Conservation (phyloP, 2,888 invertebrate species). For the Campaea margaritaria region DNA sequence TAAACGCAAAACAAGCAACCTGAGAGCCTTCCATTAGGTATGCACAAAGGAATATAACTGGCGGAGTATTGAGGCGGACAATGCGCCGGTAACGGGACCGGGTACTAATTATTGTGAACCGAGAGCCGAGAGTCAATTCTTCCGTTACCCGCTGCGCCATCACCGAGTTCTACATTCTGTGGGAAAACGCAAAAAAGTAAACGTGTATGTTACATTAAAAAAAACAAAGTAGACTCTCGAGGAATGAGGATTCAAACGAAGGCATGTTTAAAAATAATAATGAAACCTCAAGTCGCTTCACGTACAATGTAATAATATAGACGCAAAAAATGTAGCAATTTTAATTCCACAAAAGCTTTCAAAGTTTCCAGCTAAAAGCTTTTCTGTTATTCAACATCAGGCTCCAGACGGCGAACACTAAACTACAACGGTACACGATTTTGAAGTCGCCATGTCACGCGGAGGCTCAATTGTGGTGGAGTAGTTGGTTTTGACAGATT, state of each 20-base stretch:
- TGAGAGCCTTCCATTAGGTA: constrained; percentile 70
- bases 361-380: constrained; percentile 49
- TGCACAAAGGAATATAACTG: constrained; percentile 76
- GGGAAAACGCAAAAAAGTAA: constrained; percentile 44
- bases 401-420: constrained; percentile 46
- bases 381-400: constrained; percentile 51
- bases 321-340: constrained; percentile 51
- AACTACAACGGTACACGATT: constrained; percentile 62
- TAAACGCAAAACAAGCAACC: constrained; percentile 67
- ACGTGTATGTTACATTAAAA: constrained; percentile 23
- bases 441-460: constrained; percentile 55
- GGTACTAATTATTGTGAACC: constrained; percentile 76
- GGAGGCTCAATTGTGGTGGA: constrained; percentile 48
- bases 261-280: constrained; percentile 22
- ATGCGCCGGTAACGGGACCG: constrained; percentile 78
- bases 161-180: constrained; percentile 47
- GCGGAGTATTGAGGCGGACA: constrained; percentile 74
- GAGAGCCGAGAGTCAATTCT: constrained; percentile 70
- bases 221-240: constrained; percentile 27
- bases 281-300: constrained; percentile 24
- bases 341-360: constrained; percentile 57
- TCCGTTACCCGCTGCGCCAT: constrained; percentile 67
- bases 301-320: constrained; percentile 16
- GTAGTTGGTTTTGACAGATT: constrained; percentile 23
- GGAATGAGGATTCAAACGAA: constrained; percentile 27